Evolutionary conservation across 2,113 vertebrate genomes (phyloP).

Genomic region (Paramisgurnus dabryanus): DNA sequence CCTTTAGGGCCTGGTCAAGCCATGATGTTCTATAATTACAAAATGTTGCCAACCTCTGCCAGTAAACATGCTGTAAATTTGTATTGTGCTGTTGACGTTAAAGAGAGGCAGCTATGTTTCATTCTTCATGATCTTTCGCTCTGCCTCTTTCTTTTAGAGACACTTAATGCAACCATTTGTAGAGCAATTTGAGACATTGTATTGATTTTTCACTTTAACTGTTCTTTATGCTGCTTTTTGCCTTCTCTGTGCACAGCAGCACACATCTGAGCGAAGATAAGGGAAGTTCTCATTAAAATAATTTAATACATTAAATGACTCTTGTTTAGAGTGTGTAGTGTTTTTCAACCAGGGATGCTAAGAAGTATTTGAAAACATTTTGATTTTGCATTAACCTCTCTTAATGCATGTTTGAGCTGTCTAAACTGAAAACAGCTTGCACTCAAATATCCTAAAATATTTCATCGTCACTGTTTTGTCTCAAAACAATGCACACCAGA

Average conservation of each 20-base stretch:
- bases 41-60: constrained; percentile 20
- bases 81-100: constrained; percentile 33
- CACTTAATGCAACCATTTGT: constrained; percentile 39
- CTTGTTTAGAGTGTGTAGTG: neutral
- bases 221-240: constrained; percentile 22
- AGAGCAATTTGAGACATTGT: constrained; percentile 43
- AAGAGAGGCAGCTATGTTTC: constrained; percentile 8
- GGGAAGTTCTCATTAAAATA: neutral
- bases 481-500: too few relatives aligned
- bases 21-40: neutral
- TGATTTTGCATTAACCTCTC: too few relatives aligned
- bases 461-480: too few relatives aligned
- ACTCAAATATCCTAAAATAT: too few relatives aligned
- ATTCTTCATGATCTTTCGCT: constrained; percentile 10
- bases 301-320: neutral
- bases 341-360: too few relatives aligned
- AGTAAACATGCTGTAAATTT: constrained; percentile 38
- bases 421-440: too few relatives aligned
- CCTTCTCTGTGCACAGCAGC: constrained; percentile 9
- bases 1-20: neutral
- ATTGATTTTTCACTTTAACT: constrained; percentile 46
- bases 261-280: neutral
- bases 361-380: too few relatives aligned
- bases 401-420: too few relatives aligned
- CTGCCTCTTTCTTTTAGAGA: constrained; percentile 20